Conservation (phyloP, 2,113 vertebrate genomes). For the Pelmatolapia mariae region DNA sequence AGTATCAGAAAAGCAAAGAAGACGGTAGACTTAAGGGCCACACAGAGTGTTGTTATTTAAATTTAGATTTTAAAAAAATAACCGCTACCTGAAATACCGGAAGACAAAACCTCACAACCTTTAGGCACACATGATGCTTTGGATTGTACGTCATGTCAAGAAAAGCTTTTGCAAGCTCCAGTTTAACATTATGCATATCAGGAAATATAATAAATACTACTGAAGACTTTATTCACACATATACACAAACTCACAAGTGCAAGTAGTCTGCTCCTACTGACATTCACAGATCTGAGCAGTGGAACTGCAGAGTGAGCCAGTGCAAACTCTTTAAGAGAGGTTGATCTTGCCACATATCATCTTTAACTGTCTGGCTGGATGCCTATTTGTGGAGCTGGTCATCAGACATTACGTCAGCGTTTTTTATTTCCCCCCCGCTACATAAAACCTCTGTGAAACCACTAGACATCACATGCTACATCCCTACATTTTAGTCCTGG, state of each 20-base stretch:
- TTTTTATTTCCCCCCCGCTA: neutral
- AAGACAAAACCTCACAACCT: neutral
- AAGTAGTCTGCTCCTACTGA: neutral
- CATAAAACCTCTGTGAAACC: neutral
- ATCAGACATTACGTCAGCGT: conserved; percentile 46
- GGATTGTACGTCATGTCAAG: neutral
- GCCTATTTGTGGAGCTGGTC: conserved; percentile 14
- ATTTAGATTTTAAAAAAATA: rapidly evolving
- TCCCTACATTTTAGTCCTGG: neutral
- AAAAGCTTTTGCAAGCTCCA: neutral
- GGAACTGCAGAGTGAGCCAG: neutral
- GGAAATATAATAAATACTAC: neutral
- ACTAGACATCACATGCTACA: neutral
- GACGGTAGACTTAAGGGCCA: neutral
- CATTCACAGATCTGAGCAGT: conserved; percentile 15
- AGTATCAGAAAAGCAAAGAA: neutral
- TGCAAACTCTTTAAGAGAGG: neutral
- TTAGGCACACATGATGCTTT: neutral
- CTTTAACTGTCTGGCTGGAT: conserved; percentile 17
- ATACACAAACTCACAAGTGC: neutral
- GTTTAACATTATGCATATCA: neutral
- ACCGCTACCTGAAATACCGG: neutral
- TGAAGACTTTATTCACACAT: neutral
- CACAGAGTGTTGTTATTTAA: neutral
- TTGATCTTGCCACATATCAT: conserved; percentile 12